Percentiles rank a stretch among this genome's conserved stretches.
phyloP scores from a whole-genome alignment of 2,113 vertebrate genomes.

The Ranitomeya variabilis region DNA sequence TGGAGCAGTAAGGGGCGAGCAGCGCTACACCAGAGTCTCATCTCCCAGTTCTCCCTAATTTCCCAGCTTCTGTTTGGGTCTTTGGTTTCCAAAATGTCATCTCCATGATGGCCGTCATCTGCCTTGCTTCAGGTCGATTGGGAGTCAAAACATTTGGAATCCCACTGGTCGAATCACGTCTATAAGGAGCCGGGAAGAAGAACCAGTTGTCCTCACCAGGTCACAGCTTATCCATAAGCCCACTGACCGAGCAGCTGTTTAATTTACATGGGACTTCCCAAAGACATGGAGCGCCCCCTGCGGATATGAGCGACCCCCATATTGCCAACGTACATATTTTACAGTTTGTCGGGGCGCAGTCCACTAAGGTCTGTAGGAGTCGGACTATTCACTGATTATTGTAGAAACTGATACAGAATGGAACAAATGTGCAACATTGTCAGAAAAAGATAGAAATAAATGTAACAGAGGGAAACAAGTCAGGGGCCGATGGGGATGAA shows the following conservation, averaged over 20 bases:
- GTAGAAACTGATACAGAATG: too few species aligned
- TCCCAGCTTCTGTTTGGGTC: not conserved
- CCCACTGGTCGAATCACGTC: not conserved
- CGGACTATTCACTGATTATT: too few species aligned
- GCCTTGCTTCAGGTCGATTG: not conserved
- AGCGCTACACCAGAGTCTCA: too few species aligned
- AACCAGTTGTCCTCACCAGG: not conserved
- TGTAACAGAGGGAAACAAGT: too few species aligned
- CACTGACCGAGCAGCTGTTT: not conserved
- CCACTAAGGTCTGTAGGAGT: too few species aligned
- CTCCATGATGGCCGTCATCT: not conserved
- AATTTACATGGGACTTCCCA: not conserved
- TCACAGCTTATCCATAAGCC: not conserved
- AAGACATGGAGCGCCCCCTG: not conserved
- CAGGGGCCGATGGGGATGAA: too few species aligned
- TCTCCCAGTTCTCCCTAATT: not conserved
- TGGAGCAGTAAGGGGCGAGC: too few species aligned
- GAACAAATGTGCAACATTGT: too few species aligned
- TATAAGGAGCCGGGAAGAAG: not conserved
- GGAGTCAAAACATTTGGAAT: not conserved
- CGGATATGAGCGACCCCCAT: not conserved
- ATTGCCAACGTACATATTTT: too few species aligned
- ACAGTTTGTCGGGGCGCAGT: too few species aligned
- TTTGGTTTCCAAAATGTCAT: not conserved
- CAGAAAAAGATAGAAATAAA: too few species aligned